A percentile compares a stretch with the other conserved stretches of the same genome.
These are phyloP conservation scores for Callionymus lyra DNA, from an alignment of 2,113 vertebrate genomes.

Conservation along the genomic window DNA sequence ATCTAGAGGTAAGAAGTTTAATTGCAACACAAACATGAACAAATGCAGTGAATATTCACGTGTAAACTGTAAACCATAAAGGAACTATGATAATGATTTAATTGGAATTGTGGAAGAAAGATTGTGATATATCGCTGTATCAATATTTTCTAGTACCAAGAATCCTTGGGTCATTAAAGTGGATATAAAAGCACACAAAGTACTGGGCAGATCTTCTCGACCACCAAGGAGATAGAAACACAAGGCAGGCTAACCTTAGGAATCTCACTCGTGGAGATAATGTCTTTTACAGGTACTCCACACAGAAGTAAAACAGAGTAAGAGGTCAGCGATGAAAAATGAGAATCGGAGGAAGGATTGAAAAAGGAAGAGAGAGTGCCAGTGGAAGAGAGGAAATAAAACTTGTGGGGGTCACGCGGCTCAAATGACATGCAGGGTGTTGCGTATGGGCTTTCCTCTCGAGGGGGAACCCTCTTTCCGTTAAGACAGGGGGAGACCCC, in stretches of 20 bases:
- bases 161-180: conserved; percentile 52
- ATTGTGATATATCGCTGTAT: conserved; percentile 18
- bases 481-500: conserved; percentile 41
- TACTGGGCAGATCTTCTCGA: conserved; percentile 25
- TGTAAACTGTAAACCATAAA: too few relatives aligned
- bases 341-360: conserved; percentile 28
- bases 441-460: conserved; percentile 32
- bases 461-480: conserved; percentile 22
- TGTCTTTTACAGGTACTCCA: conserved; percentile 57
- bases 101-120: too few relatives aligned
- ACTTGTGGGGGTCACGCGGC: conserved; percentile 18
- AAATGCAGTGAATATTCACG: too few relatives aligned
- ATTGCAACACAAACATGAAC: too few relatives aligned
- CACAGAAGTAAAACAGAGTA: conserved; percentile 35
- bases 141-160: conserved; percentile 46
- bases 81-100: too few relatives aligned
- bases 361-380: conserved; percentile 6
- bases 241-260: conserved; percentile 47
- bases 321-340: conserved; percentile 8
- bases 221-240: conserved; percentile 40
- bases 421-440: conserved; percentile 21
- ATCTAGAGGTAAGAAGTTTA: too few relatives aligned
- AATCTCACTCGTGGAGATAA: conserved; percentile 45
- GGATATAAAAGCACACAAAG: conserved; percentile 49
- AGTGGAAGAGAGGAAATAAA: conserved; percentile 17